phyloP scores from a whole-genome alignment of 2,888 invertebrate species.

The Onchidella celtica region DNA sequence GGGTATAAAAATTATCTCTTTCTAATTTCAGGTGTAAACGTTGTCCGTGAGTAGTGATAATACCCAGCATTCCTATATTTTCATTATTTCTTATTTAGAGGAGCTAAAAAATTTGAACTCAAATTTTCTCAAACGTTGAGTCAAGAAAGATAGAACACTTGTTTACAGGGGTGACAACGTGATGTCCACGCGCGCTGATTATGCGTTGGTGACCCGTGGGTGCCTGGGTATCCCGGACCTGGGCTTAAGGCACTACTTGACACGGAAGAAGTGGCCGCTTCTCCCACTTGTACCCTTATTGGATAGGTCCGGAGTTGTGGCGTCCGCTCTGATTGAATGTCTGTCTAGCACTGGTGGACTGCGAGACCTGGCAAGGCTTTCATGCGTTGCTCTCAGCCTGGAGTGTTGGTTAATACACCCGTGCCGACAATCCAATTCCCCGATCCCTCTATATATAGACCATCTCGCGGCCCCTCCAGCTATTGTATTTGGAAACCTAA shows the following conservation, averaged over 20 bases:
- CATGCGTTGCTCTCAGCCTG: neutral
- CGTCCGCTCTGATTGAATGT: neutral
- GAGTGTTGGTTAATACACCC: slow-evolving; percentile 15
- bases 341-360: neutral
- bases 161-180: too few species aligned
- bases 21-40: too few species aligned
- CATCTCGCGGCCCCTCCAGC: neutral
- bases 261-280: neutral
- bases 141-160: too few species aligned
- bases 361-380: neutral
- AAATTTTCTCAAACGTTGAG: too few species aligned
- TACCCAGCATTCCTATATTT: too few species aligned
- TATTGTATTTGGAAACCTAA: slow-evolving; percentile 37
- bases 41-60: too few species aligned
- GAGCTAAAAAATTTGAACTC: too few species aligned
- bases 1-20: too few species aligned
- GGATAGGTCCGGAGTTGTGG: neutral
- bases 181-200: slow-evolving; percentile 8
- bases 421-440: slow-evolving; percentile 12
- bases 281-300: neutral
- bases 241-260: neutral
- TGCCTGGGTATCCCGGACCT: neutral
- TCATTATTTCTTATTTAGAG: too few species aligned
- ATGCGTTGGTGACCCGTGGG: neutral
- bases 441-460: slow-evolving; percentile 21